These are phyloP conservation scores for Eudasyphora cyanicolor DNA, from an alignment of 2,888 invertebrate species.

Conservation along the genomic window DNA sequence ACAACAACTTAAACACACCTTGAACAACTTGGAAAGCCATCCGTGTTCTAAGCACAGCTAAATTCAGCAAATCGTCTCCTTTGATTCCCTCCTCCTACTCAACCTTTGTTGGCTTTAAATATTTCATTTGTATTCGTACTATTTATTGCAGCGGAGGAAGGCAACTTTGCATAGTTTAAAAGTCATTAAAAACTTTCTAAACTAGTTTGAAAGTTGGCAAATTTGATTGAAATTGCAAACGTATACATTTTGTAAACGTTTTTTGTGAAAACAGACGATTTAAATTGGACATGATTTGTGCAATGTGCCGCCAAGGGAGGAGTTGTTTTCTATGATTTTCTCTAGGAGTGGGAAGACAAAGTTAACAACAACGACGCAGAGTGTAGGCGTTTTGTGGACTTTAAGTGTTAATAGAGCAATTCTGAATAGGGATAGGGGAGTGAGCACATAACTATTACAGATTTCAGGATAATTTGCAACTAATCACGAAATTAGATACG, in stretches of 20 bases:
- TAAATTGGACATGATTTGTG: slow-evolving; percentile 34
- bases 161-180: slow-evolving; percentile 72
- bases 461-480: too few species aligned
- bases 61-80: slow-evolving; percentile 50
- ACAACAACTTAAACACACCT: slow-evolving; percentile 66
- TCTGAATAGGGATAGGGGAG: too few species aligned
- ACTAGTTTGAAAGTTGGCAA: slow-evolving; percentile 73
- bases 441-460: too few species aligned
- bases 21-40: slow-evolving; percentile 38
- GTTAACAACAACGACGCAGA: too few species aligned
- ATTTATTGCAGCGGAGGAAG: too few species aligned
- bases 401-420: too few species aligned
- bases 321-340: too few species aligned
- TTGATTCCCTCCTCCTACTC: slow-evolving; percentile 4
- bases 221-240: slow-evolving; percentile 74
- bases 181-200: slow-evolving; percentile 78
- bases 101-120: slow-evolving; percentile 40
- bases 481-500: too few species aligned
- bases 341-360: too few species aligned
- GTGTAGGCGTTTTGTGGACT: too few species aligned
- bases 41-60: slow-evolving; percentile 17
- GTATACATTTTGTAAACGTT: slow-evolving; percentile 43
- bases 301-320: not conserved
- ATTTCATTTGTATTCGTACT: slow-evolving; percentile 48
- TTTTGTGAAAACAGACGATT: slow-evolving; percentile 6